phyloP scores from a whole-genome alignment of 2,797 vertebrate genomes.

The Siniperca scherzeri region DNA sequence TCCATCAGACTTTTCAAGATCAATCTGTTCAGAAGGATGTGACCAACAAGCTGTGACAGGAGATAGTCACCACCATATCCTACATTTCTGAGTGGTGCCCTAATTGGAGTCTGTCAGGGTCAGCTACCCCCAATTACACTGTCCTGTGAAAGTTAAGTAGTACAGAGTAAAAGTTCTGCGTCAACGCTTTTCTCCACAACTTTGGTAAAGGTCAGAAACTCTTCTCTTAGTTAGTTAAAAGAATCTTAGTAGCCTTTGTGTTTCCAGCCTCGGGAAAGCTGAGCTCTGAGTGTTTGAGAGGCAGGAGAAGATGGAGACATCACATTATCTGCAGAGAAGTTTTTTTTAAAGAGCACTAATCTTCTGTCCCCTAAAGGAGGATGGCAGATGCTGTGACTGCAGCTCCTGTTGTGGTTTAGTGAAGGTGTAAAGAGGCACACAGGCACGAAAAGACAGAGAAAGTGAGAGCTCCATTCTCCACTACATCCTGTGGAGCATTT shows the following conservation, averaged over 20 bases:
- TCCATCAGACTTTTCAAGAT: not conserved
- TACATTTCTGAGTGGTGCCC: not conserved
- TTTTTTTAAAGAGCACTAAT: constrained; percentile 52
- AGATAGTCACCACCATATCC: not conserved
- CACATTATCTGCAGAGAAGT: constrained; percentile 44
- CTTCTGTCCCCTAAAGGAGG: constrained; percentile 47
- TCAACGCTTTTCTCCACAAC: constrained; percentile 15
- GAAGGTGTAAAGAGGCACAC: constrained; percentile 20
- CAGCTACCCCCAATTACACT: constrained; percentile 1
- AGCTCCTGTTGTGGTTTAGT: constrained; percentile 39
- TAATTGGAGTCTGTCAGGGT: too few relatives aligned
- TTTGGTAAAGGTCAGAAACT: constrained; percentile 25
- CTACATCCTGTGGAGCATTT: not conserved
- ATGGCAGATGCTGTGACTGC: constrained; percentile 19
- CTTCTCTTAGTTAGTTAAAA: constrained; percentile 19
- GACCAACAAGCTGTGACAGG: not conserved
- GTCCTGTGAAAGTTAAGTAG: not conserved
- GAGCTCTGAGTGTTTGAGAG: constrained; percentile 26
- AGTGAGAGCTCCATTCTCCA: too few relatives aligned
- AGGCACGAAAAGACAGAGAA: not conserved
- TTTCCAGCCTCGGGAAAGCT: constrained; percentile 30
- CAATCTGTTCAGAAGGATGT: not conserved
- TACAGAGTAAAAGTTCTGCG: constrained; percentile 34
- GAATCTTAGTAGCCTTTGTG: constrained; percentile 4
- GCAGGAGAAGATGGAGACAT: constrained; percentile 33